Base-by-base conservation (phyloP, 1,140 invertebrate genomes). In the Cheumatopsyche charites region DNA sequence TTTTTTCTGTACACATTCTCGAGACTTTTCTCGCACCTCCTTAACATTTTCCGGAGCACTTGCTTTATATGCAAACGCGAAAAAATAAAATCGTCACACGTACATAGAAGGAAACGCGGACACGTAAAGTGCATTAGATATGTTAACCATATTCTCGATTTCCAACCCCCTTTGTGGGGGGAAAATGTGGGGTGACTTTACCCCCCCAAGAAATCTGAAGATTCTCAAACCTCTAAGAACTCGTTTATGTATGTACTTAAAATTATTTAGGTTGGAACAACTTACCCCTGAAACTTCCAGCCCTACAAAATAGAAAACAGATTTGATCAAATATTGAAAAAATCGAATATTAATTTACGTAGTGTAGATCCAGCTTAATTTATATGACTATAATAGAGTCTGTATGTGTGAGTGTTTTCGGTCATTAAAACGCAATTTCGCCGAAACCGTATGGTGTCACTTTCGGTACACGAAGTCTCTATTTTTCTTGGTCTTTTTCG, bases 71-170 rank as follows among this genome's bases (percentile, higher is more conserved):
- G 74, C 74, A 75, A 71, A 73, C 74, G 74, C 62, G 65, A 67
- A 73, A 36, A 36, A 75, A 73, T 75, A 75, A 75, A 75, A 75
- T 73, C 66, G 74, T 75, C 74, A 75, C 74, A 71, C n/a, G n/a
- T n/a, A n/a, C 73, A 75, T 67, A 67, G 61, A 49, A 52, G 71
- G 71, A 73, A 73, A 73, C 62, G 71, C 67, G 67, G 66, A 75
- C 74, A 75, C 74, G 74, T 75, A 75, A 75, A 75, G 58, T 73
- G 74, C 74, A 75, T 75, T 75, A 75, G 67, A 42, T 75, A 75
- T 75, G 74, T 75, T 75, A 75, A 75, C 71, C 41, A 55, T 73
- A 47, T 62, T 73, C 71, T 42, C 62, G 70, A 66, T 72, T 72
- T 47, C 49, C 29, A 36, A 3, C 9, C 9, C 29, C 29, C 29